These are phyloP conservation scores for Heliconius erato DNA, from an alignment of 2,888 invertebrate species.

Conservation along the genomic window DNA sequence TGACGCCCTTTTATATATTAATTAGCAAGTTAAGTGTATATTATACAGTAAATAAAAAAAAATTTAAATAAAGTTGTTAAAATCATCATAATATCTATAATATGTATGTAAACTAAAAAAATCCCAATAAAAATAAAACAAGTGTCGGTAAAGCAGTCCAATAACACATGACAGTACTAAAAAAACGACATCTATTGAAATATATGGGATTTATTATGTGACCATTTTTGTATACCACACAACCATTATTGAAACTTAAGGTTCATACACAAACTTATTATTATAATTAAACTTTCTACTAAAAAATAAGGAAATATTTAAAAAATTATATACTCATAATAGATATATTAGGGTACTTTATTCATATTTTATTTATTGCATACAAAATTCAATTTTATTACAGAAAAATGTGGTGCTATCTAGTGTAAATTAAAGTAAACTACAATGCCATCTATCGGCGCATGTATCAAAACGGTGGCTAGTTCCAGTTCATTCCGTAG, in stretches of 20 bases:
- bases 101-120: background rate
- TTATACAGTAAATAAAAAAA: background rate
- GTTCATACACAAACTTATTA: conserved; percentile 3
- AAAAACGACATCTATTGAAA: conserved; percentile 32
- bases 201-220: background rate
- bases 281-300: background rate
- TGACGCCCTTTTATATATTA: background rate
- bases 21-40: background rate
- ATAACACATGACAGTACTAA: conserved; percentile 26
- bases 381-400: conserved; percentile 2
- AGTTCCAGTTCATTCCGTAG: conserved; percentile 72
- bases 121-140: conserved; percentile 13
- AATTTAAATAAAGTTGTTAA: background rate
- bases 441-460: conserved; percentile 47
- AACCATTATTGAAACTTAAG: background rate
- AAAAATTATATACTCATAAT: background rate
- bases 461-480: conserved; percentile 52
- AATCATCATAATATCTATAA: background rate
- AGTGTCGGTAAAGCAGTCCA: conserved; percentile 41
- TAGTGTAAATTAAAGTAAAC: background rate
- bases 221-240: background rate
- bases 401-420: conserved; percentile 14
- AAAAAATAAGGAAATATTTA: background rate
- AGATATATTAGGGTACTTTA: background rate
- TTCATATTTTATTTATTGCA: background rate